Evolutionary conservation across 2,797 vertebrate genomes (phyloP).

Genomic region (Rhinophrynus dorsalis): DNA sequence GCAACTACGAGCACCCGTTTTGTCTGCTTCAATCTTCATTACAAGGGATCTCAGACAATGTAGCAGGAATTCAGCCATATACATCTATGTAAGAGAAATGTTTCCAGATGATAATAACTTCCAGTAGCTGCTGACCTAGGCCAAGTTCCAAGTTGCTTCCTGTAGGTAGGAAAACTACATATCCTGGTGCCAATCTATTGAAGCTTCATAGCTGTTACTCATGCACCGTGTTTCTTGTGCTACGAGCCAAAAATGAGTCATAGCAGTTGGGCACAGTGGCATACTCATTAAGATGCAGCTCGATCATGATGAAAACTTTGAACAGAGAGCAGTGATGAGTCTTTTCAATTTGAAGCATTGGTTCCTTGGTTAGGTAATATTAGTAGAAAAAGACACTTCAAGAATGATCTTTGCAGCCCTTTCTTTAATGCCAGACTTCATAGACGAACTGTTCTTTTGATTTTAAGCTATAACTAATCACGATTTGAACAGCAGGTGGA

Average conservation of each 20-base stretch:
- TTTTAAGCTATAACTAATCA: no score
- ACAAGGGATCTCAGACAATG: conserved; percentile 2
- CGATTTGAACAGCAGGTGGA: no score
- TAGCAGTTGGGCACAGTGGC: conserved; percentile 37
- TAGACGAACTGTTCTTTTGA: no score
- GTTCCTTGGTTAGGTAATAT: neutral
- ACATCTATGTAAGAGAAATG: conserved; percentile 1
- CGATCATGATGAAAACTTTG: conserved; percentile 26
- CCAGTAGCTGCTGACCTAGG: conserved; percentile 41
- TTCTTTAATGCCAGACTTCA: no score
- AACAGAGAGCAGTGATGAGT: conserved; percentile 9
- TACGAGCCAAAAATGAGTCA: conserved; percentile 47
- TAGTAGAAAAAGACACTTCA: no score
- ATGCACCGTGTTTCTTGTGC: conserved; percentile 26
- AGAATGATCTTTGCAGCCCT: no score
- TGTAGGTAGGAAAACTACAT: conserved; percentile 35
- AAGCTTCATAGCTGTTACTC: conserved; percentile 29
- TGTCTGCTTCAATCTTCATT: conserved; percentile 4
- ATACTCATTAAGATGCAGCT: conserved; percentile 42
- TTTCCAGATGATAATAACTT: conserved; percentile 37
- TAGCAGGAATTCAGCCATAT: neutral
- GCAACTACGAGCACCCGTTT: neutral
- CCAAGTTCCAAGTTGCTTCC: conserved; percentile 40
- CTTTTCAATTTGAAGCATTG: conserved; percentile 6
- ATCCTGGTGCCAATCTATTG: conserved; percentile 33